Evolutionary conservation across 2,797 vertebrate species (phyloP).

Genomic region (Megalops cyprinoides): DNA sequence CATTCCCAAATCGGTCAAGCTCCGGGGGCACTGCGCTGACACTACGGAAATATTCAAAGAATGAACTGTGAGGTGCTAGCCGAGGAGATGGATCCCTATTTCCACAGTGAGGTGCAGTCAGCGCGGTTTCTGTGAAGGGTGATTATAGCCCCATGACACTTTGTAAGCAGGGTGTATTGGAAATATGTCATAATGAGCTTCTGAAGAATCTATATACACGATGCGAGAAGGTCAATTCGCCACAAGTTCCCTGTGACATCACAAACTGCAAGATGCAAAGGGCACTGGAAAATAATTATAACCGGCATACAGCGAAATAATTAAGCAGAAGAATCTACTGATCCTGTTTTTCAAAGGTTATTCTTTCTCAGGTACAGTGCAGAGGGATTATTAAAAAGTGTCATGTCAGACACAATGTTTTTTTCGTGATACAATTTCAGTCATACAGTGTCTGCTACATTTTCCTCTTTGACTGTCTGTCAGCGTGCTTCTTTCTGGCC

Average conservation of each 20-base stretch:
- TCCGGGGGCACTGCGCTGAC: neutral
- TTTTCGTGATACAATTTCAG: neutral
- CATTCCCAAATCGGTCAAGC: neutral
- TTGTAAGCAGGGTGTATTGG: constrained; percentile 32
- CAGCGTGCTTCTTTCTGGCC: too few species aligned
- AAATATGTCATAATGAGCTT: constrained; percentile 33
- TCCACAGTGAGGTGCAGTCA: too few species aligned
- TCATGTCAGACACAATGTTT: neutral
- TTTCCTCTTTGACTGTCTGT: too few species aligned
- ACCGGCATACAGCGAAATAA: constrained; percentile 30
- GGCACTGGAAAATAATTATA: constrained; percentile 25
- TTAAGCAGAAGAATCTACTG: constrained; percentile 18
- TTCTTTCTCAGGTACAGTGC: neutral
- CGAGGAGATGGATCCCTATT: neutral
- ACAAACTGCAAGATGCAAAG: constrained; percentile 28
- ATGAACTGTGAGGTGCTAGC: neutral
- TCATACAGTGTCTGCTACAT: too few species aligned
- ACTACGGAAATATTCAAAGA: neutral
- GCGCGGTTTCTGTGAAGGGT: neutral
- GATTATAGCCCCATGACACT: constrained; percentile 29
- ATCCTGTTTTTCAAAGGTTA: neutral
- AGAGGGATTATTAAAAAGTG: neutral
- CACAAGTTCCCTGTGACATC: constrained; percentile 28
- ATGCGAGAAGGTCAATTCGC: constrained; percentile 36
- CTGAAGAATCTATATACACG: constrained; percentile 37